Evolutionary conservation across 2,113 vertebrate species (phyloP), one percentile per base, ranked within the genome.

Genomic region (Trochalopteron elliotii): DNA sequence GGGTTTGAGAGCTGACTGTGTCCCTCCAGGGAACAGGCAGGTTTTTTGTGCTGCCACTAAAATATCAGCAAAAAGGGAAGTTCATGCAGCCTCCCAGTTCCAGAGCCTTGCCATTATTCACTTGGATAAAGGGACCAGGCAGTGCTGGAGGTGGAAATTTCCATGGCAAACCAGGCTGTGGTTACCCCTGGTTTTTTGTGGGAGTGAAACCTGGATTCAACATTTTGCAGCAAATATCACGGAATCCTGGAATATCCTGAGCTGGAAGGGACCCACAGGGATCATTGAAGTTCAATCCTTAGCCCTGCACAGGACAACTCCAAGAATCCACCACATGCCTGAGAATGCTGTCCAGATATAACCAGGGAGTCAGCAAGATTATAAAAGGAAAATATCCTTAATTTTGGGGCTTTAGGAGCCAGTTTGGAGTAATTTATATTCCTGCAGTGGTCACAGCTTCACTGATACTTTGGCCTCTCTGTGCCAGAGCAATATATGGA

Each of bases 21-120:
- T 35, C 27, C 67, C 93, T 70, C 90, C 79, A 33, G 92, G 89
- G 92, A 97, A 35, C 89, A 91, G 39, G 52, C 87, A 92, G 85
- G 55, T 88, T 88, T 90, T 92, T 80, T 68, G 78, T 64, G 72
- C 87, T 91, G 85, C 31, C 89, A 81, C 81, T 60, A 33, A 96
- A 90, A 93, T 65, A 79, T 50, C 49, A 74, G 81, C n/a, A 49
- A 85, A 85, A 81, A 63, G 31, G 60, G 31, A 69, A 79, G 87
- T 47, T 68, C 19, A 0, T 5, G 16, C 22, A 84, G 40, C 59
- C 39, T 91, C 59, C 50, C 72, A 82, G 4, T 63, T 35, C 35
- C 21, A 15, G 33, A 40, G 24, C 59, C 35, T 83, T 47, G 17
- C 27, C 68, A 35, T 65, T 80, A 22, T 15, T 52, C 45, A 33